phyloP scores from a whole-genome alignment of 2,888 invertebrate genomes.

The Xestobium rufovillosum region DNA sequence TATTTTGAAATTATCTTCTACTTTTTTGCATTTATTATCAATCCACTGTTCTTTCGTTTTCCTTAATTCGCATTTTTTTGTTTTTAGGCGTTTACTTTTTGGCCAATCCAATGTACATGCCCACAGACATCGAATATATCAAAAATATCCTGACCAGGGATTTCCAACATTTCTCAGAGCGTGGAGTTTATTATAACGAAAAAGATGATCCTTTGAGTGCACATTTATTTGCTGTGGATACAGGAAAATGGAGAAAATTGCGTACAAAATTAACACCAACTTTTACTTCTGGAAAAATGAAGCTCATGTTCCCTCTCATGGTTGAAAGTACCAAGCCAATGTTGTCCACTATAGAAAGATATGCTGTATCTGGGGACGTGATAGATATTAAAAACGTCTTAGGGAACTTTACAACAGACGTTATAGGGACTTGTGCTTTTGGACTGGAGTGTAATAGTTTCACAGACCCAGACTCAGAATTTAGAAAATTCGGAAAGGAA shows the following conservation, averaged over 20 bases:
- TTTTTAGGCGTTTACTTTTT: no score
- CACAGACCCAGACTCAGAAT: slow-evolving; percentile 46
- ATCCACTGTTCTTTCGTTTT: no score
- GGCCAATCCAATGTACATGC: slow-evolving; percentile 1
- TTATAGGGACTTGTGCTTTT: slow-evolving; percentile 52
- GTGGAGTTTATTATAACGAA: slow-evolving; percentile 39
- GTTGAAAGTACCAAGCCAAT: slow-evolving; percentile 29
- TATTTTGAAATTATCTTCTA: no score
- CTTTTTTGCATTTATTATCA: no score
- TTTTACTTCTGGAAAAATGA: slow-evolving; percentile 47
- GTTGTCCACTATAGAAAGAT: not conserved
- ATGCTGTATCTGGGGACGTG: not conserved
- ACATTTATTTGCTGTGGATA: slow-evolving; percentile 38
- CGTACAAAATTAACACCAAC: slow-evolving; percentile 46
- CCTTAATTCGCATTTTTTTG: no score
- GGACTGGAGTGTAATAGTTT: slow-evolving; percentile 53
- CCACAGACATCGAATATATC: slow-evolving; percentile 29
- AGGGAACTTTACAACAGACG: slow-evolving; percentile 49
- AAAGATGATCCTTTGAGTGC: slow-evolving; percentile 39
- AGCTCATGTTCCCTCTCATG: slow-evolving; percentile 43
- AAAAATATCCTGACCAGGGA: slow-evolving; percentile 41
- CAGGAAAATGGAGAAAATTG: slow-evolving; percentile 45
- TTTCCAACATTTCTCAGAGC: slow-evolving; percentile 42
- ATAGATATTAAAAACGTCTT: slow-evolving; percentile 39
- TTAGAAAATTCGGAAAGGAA: slow-evolving; percentile 31